Conservation (phyloP, 64 coral and sea anemone species). For the Actinia equina region DNA sequence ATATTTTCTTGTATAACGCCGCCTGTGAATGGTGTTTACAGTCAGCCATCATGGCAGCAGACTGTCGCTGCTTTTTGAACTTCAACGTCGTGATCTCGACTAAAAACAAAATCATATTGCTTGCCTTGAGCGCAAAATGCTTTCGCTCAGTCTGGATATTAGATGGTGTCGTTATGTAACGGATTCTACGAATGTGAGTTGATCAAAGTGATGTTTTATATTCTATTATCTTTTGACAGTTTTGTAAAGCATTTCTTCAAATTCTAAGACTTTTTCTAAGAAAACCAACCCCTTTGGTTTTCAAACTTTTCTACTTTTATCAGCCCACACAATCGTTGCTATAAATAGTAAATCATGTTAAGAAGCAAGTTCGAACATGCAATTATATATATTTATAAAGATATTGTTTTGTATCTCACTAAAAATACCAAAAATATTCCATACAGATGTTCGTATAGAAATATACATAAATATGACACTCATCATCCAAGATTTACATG, state of each 20-base stretch:
- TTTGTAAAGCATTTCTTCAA: neutral
- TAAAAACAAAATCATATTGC: neutral
- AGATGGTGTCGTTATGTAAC: neutral
- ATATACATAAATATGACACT: neutral
- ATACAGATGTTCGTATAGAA: neutral
- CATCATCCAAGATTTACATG: neutral
- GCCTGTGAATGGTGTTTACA: conserved; percentile 32
- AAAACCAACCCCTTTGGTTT: conserved; percentile 8
- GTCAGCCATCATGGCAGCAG: conserved; percentile 66
- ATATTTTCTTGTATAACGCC: conserved; percentile 46
- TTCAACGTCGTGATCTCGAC: neutral
- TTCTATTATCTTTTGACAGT: conserved; percentile 5
- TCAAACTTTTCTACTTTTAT: neutral
- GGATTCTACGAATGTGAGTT: neutral
- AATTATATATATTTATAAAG: neutral
- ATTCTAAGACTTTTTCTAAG: neutral
- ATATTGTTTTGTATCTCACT: neutral
- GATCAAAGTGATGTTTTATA: neutral
- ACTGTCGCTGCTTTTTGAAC: conserved; percentile 78
- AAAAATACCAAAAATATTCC: neutral
- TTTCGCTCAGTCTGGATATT: neutral
- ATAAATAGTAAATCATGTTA: neutral
- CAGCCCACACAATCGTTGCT: neutral
- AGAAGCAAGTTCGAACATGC: neutral
- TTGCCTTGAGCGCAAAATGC: neutral